These are phyloP conservation scores for Ectemnius continuus DNA, from an alignment of 2,888 invertebrate genomes.

Conservation along the genomic window DNA sequence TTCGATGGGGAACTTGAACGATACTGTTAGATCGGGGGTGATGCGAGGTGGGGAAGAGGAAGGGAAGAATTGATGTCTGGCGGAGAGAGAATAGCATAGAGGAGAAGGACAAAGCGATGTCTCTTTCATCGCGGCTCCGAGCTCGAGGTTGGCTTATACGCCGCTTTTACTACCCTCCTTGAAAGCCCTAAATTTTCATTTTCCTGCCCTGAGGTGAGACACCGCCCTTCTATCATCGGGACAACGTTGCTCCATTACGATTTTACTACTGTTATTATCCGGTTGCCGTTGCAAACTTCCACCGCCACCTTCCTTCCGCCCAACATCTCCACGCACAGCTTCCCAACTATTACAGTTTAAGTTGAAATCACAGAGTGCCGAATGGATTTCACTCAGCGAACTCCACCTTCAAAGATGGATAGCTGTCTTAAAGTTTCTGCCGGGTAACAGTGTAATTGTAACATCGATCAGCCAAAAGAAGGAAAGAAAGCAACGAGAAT, in stretches of 20 bases:
- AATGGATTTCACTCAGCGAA: no score
- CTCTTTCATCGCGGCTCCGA: not conserved
- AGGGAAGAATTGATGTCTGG: not conserved
- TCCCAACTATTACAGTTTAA: no score
- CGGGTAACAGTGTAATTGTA: no score
- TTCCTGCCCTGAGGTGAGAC: not conserved
- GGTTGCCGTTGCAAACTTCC: not conserved
- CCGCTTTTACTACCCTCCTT: not conserved
- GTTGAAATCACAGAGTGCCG: no score
- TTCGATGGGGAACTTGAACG: not conserved
- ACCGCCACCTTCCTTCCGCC: constrained; percentile 2
- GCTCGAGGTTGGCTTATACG: not conserved
- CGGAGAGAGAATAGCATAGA: not conserved
- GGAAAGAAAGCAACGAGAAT: no score
- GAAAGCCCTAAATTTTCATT: constrained; percentile 5
- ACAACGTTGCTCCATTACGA: constrained; percentile 3
- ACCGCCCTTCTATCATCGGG: not conserved
- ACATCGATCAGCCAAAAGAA: no score
- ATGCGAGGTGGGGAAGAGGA: no score
- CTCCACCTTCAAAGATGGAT: no score
- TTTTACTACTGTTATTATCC: not conserved
- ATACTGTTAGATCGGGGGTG: not conserved
- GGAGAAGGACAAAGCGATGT: constrained; percentile 1
- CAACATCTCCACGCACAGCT: not conserved
- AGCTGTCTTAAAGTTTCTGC: no score